phyloP scores from a whole-genome alignment of 2,797 vertebrate genomes.

The Percopsis omiscomaycus region DNA sequence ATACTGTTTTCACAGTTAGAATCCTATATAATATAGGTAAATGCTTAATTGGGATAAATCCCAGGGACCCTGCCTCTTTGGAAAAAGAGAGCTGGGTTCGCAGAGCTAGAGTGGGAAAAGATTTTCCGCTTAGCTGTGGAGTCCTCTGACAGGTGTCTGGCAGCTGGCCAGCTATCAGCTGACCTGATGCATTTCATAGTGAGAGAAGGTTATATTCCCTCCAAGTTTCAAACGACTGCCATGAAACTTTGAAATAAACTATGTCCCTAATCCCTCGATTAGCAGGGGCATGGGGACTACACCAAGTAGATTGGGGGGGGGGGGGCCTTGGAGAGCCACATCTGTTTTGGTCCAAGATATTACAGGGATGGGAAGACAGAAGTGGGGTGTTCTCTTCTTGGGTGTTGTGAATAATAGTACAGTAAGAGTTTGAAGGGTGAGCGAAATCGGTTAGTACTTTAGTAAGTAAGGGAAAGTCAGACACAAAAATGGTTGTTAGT shows the following conservation, averaged over 20 bases:
- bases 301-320: slow-evolving; percentile 4
- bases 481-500: slow-evolving; percentile 91
- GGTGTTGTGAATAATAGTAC: slow-evolving; percentile 36
- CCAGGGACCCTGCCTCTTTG: too few relatives aligned
- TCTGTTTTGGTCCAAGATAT: slow-evolving; percentile 28
- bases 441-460: slow-evolving; percentile 82
- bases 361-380: slow-evolving; percentile 21
- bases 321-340: slow-evolving; percentile 4
- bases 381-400: neutral
- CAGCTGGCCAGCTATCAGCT: slow-evolving; percentile 54
- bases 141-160: slow-evolving; percentile 73
- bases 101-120: slow-evolving; percentile 4
- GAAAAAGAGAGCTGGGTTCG: neutral
- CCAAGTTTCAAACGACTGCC: neutral
- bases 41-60: neutral
- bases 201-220: neutral
- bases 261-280: slow-evolving; percentile 22
- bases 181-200: neutral
- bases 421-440: slow-evolving; percentile 73
- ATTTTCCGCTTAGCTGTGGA: slow-evolving; percentile 19
- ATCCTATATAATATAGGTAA: neutral
- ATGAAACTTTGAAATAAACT: slow-evolving; percentile 8
- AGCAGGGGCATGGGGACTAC: slow-evolving; percentile 25
- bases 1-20: slow-evolving; percentile 17
- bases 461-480: slow-evolving; percentile 84